Base-by-base conservation (phyloP, 2,888 invertebrate species). In the Cecidostiba fungosa region DNA sequence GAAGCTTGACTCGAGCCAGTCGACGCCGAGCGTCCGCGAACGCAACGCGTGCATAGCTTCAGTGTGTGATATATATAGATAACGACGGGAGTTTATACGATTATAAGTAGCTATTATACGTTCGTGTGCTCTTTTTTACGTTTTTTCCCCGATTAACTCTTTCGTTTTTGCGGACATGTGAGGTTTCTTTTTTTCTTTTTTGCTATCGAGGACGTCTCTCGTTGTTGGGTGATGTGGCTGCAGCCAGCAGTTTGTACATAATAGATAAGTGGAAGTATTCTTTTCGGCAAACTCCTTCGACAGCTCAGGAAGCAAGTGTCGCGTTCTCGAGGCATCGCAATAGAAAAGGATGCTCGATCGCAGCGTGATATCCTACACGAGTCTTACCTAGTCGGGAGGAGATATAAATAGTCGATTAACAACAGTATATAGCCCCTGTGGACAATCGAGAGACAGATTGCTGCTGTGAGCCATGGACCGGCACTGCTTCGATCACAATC, bases 1-100 rank as follows among this genome's bases (percentile, higher is more conserved):
- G 50, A 10, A 26, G 66, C 66, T 66, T n/a, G 8, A 39, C 36
- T 36, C 47, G 50, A 73, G 80, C 47, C 92, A 92, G 93, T 93
- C 91, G 92, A 91, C 92, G 92, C 92, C 90, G 91, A 91, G 92
- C 92, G 92, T 92, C 91, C 86, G 86, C 82, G 78, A 82, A 88
- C 90, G 90, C 16, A 70, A 47, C 47, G 78, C 66, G 74, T 70
- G 70, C n/a, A n/a, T 16, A 19, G 26, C 5, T 23, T 26, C 26
- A 47, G 50, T 2, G 14, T 14, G 16, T 1, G n/a, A 16, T 54
- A 8, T 16, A 19, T 50, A 50, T 16, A 16, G 19, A 19, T 19
- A 50, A 10, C 50, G 50, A 50, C 50, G 50, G 50, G 50, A 50
- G 74, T 6, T 69, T 10, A 6, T 47, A 14, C 8, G 5, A 19